A percentile compares a stretch with the other conserved stretches of the same genome.
phyloP scores from a whole-genome alignment of 2,113 vertebrate species.

The Tichodroma muraria region DNA sequence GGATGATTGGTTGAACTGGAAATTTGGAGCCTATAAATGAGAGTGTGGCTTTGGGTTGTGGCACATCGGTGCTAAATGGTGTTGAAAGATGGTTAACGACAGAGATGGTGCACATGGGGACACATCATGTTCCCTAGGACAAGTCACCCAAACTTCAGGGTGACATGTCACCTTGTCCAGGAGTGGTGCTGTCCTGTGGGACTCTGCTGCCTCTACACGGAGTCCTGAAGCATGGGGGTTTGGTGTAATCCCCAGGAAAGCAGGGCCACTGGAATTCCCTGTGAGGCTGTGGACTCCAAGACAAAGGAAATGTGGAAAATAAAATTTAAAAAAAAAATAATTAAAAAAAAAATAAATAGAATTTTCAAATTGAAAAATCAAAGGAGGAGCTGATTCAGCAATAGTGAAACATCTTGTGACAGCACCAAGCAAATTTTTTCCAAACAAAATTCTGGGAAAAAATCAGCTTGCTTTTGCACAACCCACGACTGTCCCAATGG shows the following conservation, averaged over 20 bases:
- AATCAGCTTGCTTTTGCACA: background rate
- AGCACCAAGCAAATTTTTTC: background rate
- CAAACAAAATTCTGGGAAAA: background rate
- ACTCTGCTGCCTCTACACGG: background rate
- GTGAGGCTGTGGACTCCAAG: background rate
- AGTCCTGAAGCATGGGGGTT: fast-evolving
- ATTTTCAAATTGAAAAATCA: background rate
- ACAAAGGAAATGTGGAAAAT: constrained; percentile 52
- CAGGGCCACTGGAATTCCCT: background rate
- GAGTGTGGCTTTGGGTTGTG: background rate
- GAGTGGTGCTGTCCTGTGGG: background rate
- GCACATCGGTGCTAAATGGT: background rate
- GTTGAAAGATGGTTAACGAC: background rate
- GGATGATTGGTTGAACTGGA: background rate
- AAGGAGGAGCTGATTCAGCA: constrained; percentile 46
- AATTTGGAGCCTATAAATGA: background rate
- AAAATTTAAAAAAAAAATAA: too few relatives aligned
- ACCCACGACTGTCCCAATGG: fast-evolving
- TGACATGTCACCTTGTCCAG: background rate
- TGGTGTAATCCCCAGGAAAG: background rate
- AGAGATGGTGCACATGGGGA: background rate
- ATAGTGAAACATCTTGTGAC: constrained; percentile 29
- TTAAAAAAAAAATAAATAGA: background rate
- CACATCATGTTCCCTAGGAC: background rate
- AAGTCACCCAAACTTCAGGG: background rate